Base-by-base conservation (phyloP, 2,113 vertebrate species). In the Antigone vipio region DNA sequence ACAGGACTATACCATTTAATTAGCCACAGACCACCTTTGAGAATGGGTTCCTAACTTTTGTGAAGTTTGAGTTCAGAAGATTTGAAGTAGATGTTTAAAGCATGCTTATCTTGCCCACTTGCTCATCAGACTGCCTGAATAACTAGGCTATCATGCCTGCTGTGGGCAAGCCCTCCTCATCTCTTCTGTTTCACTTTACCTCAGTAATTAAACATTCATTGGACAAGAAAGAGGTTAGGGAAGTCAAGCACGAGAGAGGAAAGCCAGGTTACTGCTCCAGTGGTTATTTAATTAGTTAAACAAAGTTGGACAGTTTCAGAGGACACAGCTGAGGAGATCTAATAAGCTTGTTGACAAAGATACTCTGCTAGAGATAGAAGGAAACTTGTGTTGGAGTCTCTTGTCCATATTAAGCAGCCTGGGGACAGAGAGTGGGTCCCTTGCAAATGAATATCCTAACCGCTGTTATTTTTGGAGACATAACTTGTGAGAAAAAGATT, bases 181-280 rank as follows among this genome's bases (percentile, higher is more conserved):
- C 67, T 74, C 13, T 15, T 58, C 53, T 92, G 29, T 71, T 95
- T 94, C 58, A n/a, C 62, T 92, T 95, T 94, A 90, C 47, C 29
- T 95, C 59, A 59, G 63, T 86, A 96, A 94, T 96, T 94, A 93
- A 95, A 93, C 59, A 85, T 93, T 88, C 82, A 90, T 80, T 77
- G 85, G 63, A 94, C 90, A 95, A 94, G 75, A 93, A 95, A 76
- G 55, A 85, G 93, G 88, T 92, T 93, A 95, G 59, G 53, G 50
- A 60, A 92, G 78, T 93, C 95, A 96, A 90, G 85, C 75, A 38
- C 63, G n/a, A 12, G 4, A 95, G 27, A 95, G 45, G 63, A 96
- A 92, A 89, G 40, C 38, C 77, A 94, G 66, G 84, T 96, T 91
- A 71, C 75, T 76, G 84, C 67, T 93, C 85, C 90, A 80, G 82